Conservation (phyloP, 2,888 invertebrate species). For the Eulithis prunata region DNA sequence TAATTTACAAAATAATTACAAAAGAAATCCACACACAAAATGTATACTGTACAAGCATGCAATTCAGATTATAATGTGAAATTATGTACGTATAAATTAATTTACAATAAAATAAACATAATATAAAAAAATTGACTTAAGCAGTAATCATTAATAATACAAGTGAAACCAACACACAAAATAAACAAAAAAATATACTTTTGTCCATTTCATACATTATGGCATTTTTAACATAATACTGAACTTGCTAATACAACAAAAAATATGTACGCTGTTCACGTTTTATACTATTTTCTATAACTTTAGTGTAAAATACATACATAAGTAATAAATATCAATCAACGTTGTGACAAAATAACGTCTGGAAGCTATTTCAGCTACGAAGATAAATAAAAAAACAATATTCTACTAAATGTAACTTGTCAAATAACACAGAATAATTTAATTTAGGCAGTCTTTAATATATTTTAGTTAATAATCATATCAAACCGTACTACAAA, state of each 20-base stretch:
- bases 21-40: constrained; percentile 81
- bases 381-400: constrained; percentile 53
- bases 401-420: constrained; percentile 66
- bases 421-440: constrained; percentile 73
- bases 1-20: constrained; percentile 84
- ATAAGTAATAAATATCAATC: constrained; percentile 49
- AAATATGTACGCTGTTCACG: constrained; percentile 72
- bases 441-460: constrained; percentile 83
- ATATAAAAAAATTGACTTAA: constrained; percentile 67
- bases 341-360: constrained; percentile 52
- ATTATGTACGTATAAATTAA: constrained; percentile 62
- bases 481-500: constrained; percentile 70
- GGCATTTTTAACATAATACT: constrained; percentile 82
- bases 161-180: constrained; percentile 66
- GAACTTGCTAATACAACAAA: constrained; percentile 82
- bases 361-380: constrained; percentile 41
- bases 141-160: constrained; percentile 62
- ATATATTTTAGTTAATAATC: constrained; percentile 75
- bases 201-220: constrained; percentile 79
- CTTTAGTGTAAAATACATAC: constrained; percentile 14
- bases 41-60: constrained; percentile 81
- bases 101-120: constrained; percentile 71
- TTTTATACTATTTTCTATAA: constrained; percentile 30
- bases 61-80: constrained; percentile 68
- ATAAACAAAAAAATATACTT: constrained; percentile 66